phyloP scores from a whole-genome alignment of 2,113 vertebrate species.

The Cinclus cinclus region DNA sequence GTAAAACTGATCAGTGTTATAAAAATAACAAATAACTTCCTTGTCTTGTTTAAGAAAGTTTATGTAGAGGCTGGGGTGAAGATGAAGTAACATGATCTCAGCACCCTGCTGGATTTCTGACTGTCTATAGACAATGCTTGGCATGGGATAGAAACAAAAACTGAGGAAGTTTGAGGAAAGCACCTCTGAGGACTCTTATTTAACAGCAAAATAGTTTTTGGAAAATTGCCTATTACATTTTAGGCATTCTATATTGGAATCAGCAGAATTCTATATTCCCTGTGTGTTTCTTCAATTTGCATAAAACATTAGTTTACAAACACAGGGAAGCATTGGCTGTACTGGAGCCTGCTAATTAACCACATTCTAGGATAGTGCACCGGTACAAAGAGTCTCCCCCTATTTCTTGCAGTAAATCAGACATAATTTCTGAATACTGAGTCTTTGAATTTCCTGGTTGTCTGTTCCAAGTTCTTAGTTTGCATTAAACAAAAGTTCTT shows the following conservation, averaged over 20 bases:
- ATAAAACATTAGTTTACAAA: background rate
- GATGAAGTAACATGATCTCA: background rate
- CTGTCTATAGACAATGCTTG: background rate
- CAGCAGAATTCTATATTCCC: background rate
- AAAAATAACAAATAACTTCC: accelerated
- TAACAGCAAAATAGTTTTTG: background rate
- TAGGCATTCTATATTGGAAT: background rate
- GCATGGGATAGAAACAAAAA: background rate
- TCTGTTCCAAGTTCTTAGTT: background rate
- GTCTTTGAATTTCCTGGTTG: background rate
- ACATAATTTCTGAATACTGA: background rate
- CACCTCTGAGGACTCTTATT: background rate
- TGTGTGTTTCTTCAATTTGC: background rate
- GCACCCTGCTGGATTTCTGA: background rate
- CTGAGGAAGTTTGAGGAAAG: background rate
- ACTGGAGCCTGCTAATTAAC: background rate
- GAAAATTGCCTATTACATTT: background rate
- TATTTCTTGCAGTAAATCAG: background rate
- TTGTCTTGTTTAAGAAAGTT: background rate
- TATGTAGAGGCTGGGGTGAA: background rate
- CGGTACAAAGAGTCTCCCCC: background rate
- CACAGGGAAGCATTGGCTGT: background rate
- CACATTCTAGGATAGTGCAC: accelerated
- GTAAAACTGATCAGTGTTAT: accelerated
- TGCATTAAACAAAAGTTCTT: background rate